Evolutionary conservation across 1,140 invertebrate genomes (phyloP), one percentile per base, ranked within the genome.

Genomic region (Harpegnathos saltator): DNA sequence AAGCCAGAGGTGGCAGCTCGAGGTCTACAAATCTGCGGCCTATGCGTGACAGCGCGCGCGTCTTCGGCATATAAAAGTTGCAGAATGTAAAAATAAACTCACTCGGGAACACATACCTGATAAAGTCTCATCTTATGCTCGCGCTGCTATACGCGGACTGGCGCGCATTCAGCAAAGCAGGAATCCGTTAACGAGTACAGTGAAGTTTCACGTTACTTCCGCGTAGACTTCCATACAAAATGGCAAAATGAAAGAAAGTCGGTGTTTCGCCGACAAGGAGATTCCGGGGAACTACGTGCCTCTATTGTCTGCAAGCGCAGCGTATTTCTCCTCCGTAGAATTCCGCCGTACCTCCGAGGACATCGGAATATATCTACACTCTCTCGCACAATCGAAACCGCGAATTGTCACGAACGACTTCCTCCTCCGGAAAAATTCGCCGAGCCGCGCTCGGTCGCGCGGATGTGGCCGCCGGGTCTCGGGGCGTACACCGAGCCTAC

Each of bases 201-300:
- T 50, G 26, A 50, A 50, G 72, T 75, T 75, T 7, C 38, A 29
- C 54, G 24, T 59, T 15, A 66, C 61, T n/a, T n/a, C n/a, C n/a
- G n/a, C 61, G 74, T 66, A 19, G 29, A 66, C 15, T 12, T 77
- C 12, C 48, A 77, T 77, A 48, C 44, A 77, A 65, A 77, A 77
- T 77, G 48, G 61, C 19, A 77, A 77, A 77, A 77, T 77, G 61
- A 77, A 77, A 66, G 48, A 77, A 61, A 77, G 38, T 65, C 61
- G 73, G 58, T 65, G 44, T 77, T 77, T 77, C 44, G 61, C 61
- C 61, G 26, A 56, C 61, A 62, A 61, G 72, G 61, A 77, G 66
- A 66, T 77, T 54, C 61, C 50, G 50, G 61, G 24, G 66, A 77
- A 77, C 65, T 77, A 54, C 73, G 73, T 11, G 44, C 26, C 5